Conservation (phyloP, 2,888 invertebrate species). For the Melanargia galathea region DNA sequence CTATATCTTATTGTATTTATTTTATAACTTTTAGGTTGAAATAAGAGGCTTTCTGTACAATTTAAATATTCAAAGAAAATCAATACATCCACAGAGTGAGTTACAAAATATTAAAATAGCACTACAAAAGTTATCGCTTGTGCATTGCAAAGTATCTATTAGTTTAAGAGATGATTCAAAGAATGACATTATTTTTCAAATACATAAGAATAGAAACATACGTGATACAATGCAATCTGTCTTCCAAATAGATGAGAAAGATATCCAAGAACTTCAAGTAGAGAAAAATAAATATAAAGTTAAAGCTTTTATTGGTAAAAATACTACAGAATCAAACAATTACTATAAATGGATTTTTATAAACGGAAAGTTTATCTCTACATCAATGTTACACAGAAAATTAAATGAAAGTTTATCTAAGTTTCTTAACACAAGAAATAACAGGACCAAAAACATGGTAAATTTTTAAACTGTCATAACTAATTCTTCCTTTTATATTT, state of each 20-base stretch:
- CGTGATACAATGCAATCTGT: constrained; percentile 73
- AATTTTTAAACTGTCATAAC: constrained; percentile 23
- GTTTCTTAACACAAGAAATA: constrained; percentile 36
- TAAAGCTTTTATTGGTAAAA: constrained; percentile 80
- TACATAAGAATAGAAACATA: constrained; percentile 80
- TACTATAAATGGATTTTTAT: constrained; percentile 84
- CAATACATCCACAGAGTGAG: constrained; percentile 78
- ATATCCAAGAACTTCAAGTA: constrained; percentile 65
- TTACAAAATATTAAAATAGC: constrained; percentile 82
- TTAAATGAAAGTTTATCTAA: constrained; percentile 54
- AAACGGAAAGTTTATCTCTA: constrained; percentile 82
- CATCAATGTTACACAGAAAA: constrained; percentile 67
- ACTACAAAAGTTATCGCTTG: constrained; percentile 84
- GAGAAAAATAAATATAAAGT: constrained; percentile 76
- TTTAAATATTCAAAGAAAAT: constrained; percentile 83
- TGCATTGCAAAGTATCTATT: constrained; percentile 85
- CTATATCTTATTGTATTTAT: too few species aligned
- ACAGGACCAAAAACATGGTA: constrained; percentile 54
- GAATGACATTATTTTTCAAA: constrained; percentile 82
- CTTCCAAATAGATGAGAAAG: constrained; percentile 59
- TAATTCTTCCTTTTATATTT: constrained; percentile 44
- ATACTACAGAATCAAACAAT: constrained; percentile 42
- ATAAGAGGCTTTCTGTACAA: constrained; percentile 85
- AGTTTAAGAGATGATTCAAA: constrained; percentile 85
- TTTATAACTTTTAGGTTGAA: constrained; percentile 73